These are phyloP conservation scores for Xiphorhynchus erythropygius DNA, from an alignment of 2,797 vertebrate genomes.

Conservation along the genomic window DNA sequence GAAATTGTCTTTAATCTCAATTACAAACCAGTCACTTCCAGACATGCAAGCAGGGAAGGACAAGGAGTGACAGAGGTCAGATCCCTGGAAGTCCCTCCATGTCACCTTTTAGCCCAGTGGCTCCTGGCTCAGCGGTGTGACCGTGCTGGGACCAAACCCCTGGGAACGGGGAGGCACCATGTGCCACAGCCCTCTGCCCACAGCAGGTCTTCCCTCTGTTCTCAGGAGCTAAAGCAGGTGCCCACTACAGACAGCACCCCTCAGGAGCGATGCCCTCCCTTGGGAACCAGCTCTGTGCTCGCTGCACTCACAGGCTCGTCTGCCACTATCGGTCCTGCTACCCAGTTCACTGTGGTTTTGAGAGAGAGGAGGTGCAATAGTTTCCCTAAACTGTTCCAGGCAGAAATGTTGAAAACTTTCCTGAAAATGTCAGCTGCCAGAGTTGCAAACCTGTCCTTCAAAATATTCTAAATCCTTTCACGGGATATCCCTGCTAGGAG, in stretches of 20 bases:
- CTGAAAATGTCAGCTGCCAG: not conserved
- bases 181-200: not conserved
- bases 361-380: not conserved
- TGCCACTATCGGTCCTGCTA: not conserved
- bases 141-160: not conserved
- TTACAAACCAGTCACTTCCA: not conserved
- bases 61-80: not conserved
- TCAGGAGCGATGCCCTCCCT: not conserved
- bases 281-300: accelerated
- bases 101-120: not conserved
- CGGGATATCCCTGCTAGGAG: not conserved
- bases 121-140: not conserved
- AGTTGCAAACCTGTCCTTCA: not conserved
- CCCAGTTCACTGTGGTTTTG: accelerated
- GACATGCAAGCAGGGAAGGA: not conserved
- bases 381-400: not conserved
- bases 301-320: not conserved
- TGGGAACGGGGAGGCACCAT: accelerated
- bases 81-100: accelerated
- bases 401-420: not conserved
- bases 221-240: not conserved
- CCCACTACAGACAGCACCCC: accelerated
- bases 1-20: not conserved
- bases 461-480: not conserved
- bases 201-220: not conserved